Evolutionary conservation across 2,888 invertebrate species (phyloP), one percentile per base, ranked within the genome.

Genomic region (Drosophila kanekoi): DNA sequence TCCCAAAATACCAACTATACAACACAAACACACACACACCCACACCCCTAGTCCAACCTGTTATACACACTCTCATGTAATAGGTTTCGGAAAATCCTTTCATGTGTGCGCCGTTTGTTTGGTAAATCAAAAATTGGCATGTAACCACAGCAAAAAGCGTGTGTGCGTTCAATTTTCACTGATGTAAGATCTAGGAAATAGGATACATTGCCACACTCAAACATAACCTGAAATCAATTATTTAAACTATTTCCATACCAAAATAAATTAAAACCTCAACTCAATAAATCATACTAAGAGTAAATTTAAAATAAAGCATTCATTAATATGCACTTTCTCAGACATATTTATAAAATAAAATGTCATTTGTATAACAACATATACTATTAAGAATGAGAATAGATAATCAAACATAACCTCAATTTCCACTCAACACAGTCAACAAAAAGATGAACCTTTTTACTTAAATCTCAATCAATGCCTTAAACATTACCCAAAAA

Each of bases 31-130:
- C 14, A 32, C 11, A 18, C 11, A 44, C 63, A 43, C 28, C 28
- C 28, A 28, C 28, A 28, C 2, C 28, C 28, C 8, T 8, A 28
- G 1, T 28, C 28, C 28, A 28, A 38, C 45, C 49, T 35, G 20
- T 23, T 51, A 18, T 44, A 23, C 43, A 59, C 13, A 16, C 38
- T 45, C 41, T 14, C 32, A 20, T 48, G 47, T 41, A 53, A 47
- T 40, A 38, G 9, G 49, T 64, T 71, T 53, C 20, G 35, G 33
- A 65, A 35, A 62, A 44, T n/a, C 18, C 38, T 47, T 63, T 47
- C 53, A 37, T 63, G 47, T 43, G 49, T 44, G 28, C 35, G 0
- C 28, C 11, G 14, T 20, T 51, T 35, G 45, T 61, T 38, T 33
- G 37, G 52, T 40, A 28, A 47, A 40, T 49, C 52, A 14, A 5